phyloP scores from a whole-genome alignment of 2,888 invertebrate genomes.

The Harpalus rubripes region DNA sequence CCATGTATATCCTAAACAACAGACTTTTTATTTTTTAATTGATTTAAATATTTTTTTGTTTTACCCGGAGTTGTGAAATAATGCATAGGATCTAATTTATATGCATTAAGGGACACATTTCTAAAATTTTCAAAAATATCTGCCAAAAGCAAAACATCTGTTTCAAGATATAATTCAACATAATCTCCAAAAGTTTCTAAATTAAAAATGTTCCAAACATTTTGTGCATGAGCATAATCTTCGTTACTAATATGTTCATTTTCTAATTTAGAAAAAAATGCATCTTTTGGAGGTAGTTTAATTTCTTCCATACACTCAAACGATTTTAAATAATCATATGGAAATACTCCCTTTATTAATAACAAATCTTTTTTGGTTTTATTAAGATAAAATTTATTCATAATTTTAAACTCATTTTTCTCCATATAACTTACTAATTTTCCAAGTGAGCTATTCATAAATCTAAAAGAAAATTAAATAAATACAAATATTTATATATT shows the following conservation, averaged over 20 bases:
- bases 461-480: conserved; percentile 51
- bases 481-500: background rate
- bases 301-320: conserved; percentile 57
- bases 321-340: conserved; percentile 70
- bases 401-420: conserved; percentile 61
- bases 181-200: conserved; percentile 70
- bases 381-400: conserved; percentile 47
- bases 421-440: conserved; percentile 22
- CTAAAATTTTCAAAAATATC: conserved; percentile 73
- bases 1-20: conserved; percentile 71
- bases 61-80: conserved; percentile 72
- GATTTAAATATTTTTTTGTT: conserved; percentile 12
- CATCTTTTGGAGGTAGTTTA: conserved; percentile 64
- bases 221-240: conserved; percentile 70
- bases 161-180: conserved; percentile 71
- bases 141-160: conserved; percentile 67
- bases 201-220: conserved; percentile 70
- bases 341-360: conserved; percentile 71
- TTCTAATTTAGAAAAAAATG: conserved; percentile 69
- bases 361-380: conserved; percentile 65
- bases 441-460: conserved; percentile 69
- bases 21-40: conserved; percentile 15
- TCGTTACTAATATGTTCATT: conserved; percentile 49
- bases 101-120: conserved; percentile 69
- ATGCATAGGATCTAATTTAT: conserved; percentile 72